phyloP scores from a whole-genome alignment of 1,140 invertebrate genomes.

The Orchestia grillus region DNA sequence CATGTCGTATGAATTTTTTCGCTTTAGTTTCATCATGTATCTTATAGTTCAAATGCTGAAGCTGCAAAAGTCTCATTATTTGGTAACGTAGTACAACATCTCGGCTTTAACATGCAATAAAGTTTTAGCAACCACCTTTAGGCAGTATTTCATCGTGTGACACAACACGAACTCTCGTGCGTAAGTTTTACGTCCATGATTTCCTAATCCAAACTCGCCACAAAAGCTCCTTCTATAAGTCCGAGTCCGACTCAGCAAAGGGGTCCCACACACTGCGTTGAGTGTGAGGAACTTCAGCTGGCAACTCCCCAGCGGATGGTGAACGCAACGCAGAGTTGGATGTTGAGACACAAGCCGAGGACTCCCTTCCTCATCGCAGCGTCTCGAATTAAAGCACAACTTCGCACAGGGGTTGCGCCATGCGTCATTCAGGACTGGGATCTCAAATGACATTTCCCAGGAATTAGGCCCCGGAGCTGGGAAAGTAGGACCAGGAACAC shows the following conservation, averaged over 20 bases:
- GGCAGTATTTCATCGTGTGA: no score
- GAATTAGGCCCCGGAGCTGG: neutral
- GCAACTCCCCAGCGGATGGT: neutral
- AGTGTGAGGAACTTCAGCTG: neutral
- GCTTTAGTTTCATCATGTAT: no score
- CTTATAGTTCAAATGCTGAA: no score
- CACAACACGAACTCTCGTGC: neutral
- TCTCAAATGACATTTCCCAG: neutral
- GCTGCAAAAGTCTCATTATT: neutral
- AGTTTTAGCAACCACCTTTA: neutral
- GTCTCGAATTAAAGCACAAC: neutral
- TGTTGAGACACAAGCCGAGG: neutral
- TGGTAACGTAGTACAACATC: neutral
- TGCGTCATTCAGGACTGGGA: neutral
- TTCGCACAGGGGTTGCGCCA: neutral
- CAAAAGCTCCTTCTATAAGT: neutral
- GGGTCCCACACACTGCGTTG: neutral
- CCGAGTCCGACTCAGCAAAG: neutral
- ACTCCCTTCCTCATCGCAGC: neutral
- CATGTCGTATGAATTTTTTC: no score
- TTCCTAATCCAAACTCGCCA: neutral
- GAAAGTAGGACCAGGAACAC: neutral
- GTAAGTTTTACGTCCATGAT: neutral
- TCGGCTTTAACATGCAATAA: neutral
- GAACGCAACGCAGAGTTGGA: neutral